Evolutionary conservation across 2,888 invertebrate species (phyloP), one percentile per base, ranked within the genome.

Genomic region (Orthosia gracilis): DNA sequence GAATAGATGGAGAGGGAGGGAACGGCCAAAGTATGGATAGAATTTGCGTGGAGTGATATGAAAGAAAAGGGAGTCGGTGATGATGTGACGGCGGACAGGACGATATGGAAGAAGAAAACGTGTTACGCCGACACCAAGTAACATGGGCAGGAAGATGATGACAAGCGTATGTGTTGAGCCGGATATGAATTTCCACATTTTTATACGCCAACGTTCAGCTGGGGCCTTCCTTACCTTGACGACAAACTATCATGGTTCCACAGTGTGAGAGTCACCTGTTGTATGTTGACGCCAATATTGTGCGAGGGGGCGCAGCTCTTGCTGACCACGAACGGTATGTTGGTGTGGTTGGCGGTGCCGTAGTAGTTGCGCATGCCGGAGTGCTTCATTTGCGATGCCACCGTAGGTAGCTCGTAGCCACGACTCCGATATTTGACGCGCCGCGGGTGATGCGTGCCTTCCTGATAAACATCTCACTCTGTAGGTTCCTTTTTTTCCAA

Each of bases 351-450:
- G 13, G 92, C 87, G 74, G 87, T 91, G 21, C 89, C 92, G 78
- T 94, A 94, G 85, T 96, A 96, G 87, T 96, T 97, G 15, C 96
- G 95, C 88, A 96, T 95, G 49, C 97, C 96, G 0, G 97, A 97
- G 88, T 97, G 97, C 89, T 97, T 98, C 96, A 97, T 96, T 88
- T 96, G 97, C 0, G 98, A 97, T 0, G 98, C 97, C n/a, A 97
- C 96, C 0, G 98, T 98, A 5, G 97, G 97, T 89, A 96, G 87
- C 90, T 97, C 97, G 89, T 97, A 98, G 50, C 93, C 95, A 59
- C 91, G 96, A 86, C 94, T 93, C 40, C 94, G 91, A 78, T 92
- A 92, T 82, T 91, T 92, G 45, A 91, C 78, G 18, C 92, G 92
- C 3, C 90, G 91, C 3, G 89, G 86, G n/a, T 86, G 87, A 3